Conservation (phyloP, 1,140 invertebrate species). For the Zaprionus nigranus region DNA sequence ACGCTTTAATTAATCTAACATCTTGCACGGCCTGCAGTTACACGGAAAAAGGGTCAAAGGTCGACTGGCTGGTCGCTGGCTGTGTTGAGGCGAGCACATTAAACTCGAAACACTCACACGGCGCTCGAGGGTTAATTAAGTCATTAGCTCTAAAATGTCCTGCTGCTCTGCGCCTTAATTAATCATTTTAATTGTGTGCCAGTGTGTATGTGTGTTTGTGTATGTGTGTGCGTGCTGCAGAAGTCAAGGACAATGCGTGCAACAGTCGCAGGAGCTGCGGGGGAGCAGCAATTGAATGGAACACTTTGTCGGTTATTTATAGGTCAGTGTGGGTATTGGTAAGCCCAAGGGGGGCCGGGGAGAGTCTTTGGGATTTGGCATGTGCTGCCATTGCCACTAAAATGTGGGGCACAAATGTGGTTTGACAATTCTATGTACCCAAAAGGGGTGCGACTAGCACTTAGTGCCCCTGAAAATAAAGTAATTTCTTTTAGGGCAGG, state of each 20-base stretch:
- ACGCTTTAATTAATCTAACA: slow-evolving; percentile 77
- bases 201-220: background rate
- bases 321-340: slow-evolving; percentile 28
- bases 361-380: slow-evolving; percentile 66
- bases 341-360: background rate
- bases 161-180: slow-evolving; percentile 70
- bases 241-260: slow-evolving; percentile 45
- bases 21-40: slow-evolving; percentile 45
- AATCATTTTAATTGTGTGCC: slow-evolving; percentile 76
- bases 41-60: slow-evolving; percentile 78
- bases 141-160: slow-evolving; percentile 78
- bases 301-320: slow-evolving; percentile 63
- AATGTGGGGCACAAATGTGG: slow-evolving; percentile 36
- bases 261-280: slow-evolving; percentile 28
- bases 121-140: slow-evolving; percentile 66
- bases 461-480: slow-evolving; percentile 19
- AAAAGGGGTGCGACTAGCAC: slow-evolving; percentile 22
- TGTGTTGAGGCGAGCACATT: slow-evolving; percentile 73
- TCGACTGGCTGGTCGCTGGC: slow-evolving; percentile 28
- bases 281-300: slow-evolving; percentile 12
- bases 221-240: slow-evolving; percentile 35
- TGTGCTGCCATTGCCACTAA: slow-evolving; percentile 50
- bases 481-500: background rate
- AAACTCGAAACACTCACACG: slow-evolving; percentile 64
- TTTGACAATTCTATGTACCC: slow-evolving; percentile 15